Percentiles rank a stretch among this genome's conserved stretches.
phyloP scores from a whole-genome alignment of 2,888 invertebrate genomes.

The Eupeodes latifasciatus region DNA sequence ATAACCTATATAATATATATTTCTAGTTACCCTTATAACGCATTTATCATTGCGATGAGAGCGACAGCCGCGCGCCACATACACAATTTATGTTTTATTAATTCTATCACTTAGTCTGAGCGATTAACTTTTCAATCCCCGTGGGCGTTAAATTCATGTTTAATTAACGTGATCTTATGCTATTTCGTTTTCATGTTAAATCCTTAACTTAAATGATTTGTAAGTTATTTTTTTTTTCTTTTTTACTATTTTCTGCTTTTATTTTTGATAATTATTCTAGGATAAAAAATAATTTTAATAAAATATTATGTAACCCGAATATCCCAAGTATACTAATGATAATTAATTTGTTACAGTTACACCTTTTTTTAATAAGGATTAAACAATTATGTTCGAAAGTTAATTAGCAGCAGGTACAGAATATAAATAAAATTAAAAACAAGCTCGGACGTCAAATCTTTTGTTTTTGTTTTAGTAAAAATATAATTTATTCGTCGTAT shows the following conservation, averaged over 20 bases:
- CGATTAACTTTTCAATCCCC: constrained; percentile 56
- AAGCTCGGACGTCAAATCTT: constrained; percentile 18
- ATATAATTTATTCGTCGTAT: not conserved
- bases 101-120: constrained; percentile 57
- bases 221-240: not conserved
- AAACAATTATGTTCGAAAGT: constrained; percentile 7
- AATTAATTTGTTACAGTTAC: not conserved
- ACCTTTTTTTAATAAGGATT: not conserved
- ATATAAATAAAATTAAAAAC: not conserved
- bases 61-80: constrained; percentile 14
- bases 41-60: constrained; percentile 67
- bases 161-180: not conserved
- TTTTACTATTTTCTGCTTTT: not conserved
- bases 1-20: not conserved
- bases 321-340: not conserved
- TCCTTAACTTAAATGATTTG: not conserved
- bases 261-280: not conserved
- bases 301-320: not conserved
- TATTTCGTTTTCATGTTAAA: constrained; percentile 7
- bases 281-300: not conserved
- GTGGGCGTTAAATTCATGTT: constrained; percentile 62
- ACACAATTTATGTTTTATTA: constrained; percentile 61
- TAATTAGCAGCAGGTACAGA: not conserved
- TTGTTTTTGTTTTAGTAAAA: not conserved
- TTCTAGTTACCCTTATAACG: constrained; percentile 41